A percentile compares a stretch with the other conserved stretches of the same genome.
These are phyloP conservation scores for Bucorvus abyssinicus DNA, from an alignment of 2,797 vertebrate genomes.

Conservation along the genomic window DNA sequence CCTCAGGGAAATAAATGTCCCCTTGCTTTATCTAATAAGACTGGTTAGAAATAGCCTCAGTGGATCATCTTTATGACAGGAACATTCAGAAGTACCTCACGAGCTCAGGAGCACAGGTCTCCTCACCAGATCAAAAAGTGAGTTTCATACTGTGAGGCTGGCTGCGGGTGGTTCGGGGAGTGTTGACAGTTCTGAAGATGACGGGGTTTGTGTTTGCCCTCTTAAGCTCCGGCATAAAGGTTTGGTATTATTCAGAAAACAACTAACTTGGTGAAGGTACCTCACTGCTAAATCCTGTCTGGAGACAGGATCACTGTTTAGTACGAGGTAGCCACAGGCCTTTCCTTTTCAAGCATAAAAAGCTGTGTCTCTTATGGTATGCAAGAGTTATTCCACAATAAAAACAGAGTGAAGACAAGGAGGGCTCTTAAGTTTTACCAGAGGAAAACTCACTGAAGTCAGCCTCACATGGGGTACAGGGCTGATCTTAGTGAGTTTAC, in stretches of 20 bases:
- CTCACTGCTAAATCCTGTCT: background rate
- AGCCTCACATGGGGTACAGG: background rate
- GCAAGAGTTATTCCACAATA: background rate
- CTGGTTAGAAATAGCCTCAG: background rate
- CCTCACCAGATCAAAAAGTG: background rate
- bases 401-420: background rate
- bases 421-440: background rate
- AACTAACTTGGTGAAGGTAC: background rate
- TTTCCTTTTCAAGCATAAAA: background rate
- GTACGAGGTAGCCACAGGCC: background rate
- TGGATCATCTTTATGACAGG: background rate
- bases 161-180: background rate
- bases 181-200: background rate
- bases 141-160: background rate
- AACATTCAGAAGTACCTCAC: background rate
- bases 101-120: background rate
- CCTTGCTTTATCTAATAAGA: background rate
- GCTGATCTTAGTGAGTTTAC: background rate
- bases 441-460: background rate
- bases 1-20: background rate
- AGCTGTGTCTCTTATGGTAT: background rate
- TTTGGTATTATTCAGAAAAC: background rate
- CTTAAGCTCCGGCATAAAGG: background rate
- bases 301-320: background rate
- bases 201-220: background rate